phyloP scores from a whole-genome alignment of 1,140 invertebrate species.

The Druon quercuslanigerum region DNA sequence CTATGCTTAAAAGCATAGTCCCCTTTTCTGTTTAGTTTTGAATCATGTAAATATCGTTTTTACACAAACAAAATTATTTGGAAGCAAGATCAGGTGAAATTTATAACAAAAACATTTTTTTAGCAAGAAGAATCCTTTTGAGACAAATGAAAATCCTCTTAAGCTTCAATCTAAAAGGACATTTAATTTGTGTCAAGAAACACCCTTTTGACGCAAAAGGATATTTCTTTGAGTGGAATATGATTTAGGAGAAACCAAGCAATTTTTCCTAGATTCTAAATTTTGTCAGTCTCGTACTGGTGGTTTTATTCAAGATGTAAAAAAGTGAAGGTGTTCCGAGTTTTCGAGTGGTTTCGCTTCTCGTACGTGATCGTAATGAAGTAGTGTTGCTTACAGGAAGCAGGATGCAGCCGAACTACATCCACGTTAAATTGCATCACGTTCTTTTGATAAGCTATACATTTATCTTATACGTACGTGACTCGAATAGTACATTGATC shows the following conservation, averaged over 20 bases:
- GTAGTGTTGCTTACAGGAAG: conserved; percentile 16
- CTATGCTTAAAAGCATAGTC: too few relatives aligned
- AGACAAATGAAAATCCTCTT: too few relatives aligned
- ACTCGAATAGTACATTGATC: conserved; percentile 15
- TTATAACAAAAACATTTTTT: too few relatives aligned
- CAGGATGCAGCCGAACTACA: conserved; percentile 24
- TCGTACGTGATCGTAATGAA: conserved; percentile 19
- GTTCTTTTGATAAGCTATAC: conserved; percentile 20
- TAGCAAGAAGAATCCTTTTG: too few relatives aligned
- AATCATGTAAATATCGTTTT: too few relatives aligned
- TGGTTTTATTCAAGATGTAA: background rate
- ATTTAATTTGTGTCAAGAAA: too few relatives aligned
- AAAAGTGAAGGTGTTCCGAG: background rate
- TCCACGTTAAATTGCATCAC: conserved; percentile 5
- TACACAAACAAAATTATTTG: too few relatives aligned
- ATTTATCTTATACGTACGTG: conserved; percentile 8
- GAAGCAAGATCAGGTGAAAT: too few relatives aligned
- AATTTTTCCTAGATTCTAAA: background rate
- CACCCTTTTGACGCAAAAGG: too few relatives aligned
- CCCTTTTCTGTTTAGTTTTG: too few relatives aligned
- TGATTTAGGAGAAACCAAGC: background rate
- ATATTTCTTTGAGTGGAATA: background rate
- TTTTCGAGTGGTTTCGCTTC: conserved; percentile 2
- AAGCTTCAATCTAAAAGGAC: too few relatives aligned
- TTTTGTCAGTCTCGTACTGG: background rate